phyloP scores from a whole-genome alignment of 2,888 invertebrate genomes.

The Aphidoletes aphidimyza region DNA sequence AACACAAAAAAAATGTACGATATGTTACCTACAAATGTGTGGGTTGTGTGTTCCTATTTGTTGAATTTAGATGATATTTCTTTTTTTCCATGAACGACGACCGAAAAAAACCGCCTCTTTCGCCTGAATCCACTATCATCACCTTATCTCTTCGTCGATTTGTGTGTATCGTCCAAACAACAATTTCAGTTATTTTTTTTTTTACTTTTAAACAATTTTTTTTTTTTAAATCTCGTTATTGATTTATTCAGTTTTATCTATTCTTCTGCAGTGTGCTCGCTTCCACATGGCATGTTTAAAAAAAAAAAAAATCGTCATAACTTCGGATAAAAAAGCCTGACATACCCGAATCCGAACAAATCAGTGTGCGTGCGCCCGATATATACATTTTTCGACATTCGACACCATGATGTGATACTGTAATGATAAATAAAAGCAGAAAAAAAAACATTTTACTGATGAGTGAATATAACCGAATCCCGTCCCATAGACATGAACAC shows the following conservation, averaged over 20 bases:
- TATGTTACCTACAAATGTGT: neutral
- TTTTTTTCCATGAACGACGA: neutral
- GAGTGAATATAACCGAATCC: neutral
- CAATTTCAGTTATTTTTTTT: neutral
- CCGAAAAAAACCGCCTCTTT: conserved; percentile 42
- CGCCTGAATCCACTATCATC: neutral
- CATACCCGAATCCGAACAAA: neutral
- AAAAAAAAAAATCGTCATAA: too few relatives aligned
- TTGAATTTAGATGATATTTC: neutral
- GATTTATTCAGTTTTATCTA: conserved; percentile 29
- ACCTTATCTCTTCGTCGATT: conserved; percentile 26
- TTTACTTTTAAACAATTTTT: neutral
- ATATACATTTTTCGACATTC: neutral
- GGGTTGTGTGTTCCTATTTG: neutral
- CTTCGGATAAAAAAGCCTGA: conserved; percentile 3
- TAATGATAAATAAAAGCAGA: conserved; percentile 22
- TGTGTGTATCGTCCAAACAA: conserved; percentile 23
- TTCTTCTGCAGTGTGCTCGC: neutral
- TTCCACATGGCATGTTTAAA: conserved; percentile 35
- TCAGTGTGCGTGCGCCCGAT: neutral
- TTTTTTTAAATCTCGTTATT: too few relatives aligned
- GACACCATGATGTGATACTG: neutral
- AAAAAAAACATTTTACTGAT: neutral
- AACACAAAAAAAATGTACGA: neutral
- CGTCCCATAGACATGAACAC: neutral